Evolutionary conservation across 2,888 invertebrate genomes (phyloP).

Genomic region (Plutella xylostella): DNA sequence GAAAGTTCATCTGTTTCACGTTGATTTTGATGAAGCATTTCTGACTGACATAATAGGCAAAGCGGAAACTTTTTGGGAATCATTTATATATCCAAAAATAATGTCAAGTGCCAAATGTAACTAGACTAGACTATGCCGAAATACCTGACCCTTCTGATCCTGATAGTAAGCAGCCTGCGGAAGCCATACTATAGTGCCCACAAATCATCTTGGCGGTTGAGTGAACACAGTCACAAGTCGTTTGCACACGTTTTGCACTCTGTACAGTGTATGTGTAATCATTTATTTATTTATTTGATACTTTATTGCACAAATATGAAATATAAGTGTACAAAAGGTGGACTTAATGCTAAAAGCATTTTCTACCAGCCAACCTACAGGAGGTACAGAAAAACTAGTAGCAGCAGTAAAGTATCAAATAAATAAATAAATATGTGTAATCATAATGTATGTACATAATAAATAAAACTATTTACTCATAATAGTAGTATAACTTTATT

Average conservation of each 20-base stretch:
- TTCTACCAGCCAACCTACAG: too few species aligned
- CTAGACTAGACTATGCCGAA: background rate
- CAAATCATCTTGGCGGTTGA: background rate
- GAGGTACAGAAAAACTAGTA: too few species aligned
- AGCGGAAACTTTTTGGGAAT: background rate
- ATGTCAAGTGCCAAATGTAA: background rate
- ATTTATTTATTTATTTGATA: background rate
- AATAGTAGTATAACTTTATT: too few species aligned
- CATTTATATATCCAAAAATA: background rate
- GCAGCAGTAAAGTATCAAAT: too few species aligned
- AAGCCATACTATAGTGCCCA: background rate
- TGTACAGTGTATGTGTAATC: too few species aligned
- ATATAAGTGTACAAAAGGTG: too few species aligned
- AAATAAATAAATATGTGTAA: too few species aligned
- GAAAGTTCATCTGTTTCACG: background rate
- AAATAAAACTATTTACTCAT: too few species aligned
- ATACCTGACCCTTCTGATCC: background rate
- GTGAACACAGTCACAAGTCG: background rate
- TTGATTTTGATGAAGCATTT: background rate
- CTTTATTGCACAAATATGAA: background rate
- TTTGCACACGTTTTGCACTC: too few species aligned
- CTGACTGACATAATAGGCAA: background rate
- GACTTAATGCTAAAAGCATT: too few species aligned
- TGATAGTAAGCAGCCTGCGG: background rate
- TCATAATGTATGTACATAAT: too few species aligned